phyloP scores from a whole-genome alignment of 1,140 invertebrate species.

The Prorops nasuta region DNA sequence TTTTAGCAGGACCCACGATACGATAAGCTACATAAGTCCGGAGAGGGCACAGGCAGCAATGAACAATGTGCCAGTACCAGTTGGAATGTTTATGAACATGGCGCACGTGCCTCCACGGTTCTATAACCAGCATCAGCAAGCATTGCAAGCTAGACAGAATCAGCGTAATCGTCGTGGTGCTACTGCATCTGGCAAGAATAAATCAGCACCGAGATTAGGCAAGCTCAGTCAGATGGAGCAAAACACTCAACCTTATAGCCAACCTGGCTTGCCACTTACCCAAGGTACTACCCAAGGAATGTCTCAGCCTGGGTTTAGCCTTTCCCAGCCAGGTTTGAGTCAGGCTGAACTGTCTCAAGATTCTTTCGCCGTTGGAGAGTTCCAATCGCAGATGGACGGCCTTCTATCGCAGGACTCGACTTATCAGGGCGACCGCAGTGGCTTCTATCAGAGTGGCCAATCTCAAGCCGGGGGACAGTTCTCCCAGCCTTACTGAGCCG shows the following conservation, averaged over 20 bases:
- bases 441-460: slow-evolving; percentile 66
- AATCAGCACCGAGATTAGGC: slow-evolving; percentile 36
- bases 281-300: slow-evolving; percentile 71
- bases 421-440: slow-evolving; percentile 78
- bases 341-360: slow-evolving; percentile 86
- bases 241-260: slow-evolving; percentile 64
- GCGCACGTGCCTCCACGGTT: slow-evolving; percentile 83
- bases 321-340: slow-evolving; percentile 67
- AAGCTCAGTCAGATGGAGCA: slow-evolving; percentile 53
- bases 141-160: slow-evolving; percentile 60
- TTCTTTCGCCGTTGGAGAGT: slow-evolving; percentile 80
- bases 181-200: slow-evolving; percentile 24
- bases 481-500: slow-evolving; percentile 63
- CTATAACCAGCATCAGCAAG: slow-evolving; percentile 80
- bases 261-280: slow-evolving; percentile 61
- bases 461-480: slow-evolving; percentile 61
- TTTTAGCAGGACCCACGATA: slow-evolving; percentile 76
- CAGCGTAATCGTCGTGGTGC: slow-evolving; percentile 43
- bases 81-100: slow-evolving; percentile 96
- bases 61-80: slow-evolving; percentile 81
- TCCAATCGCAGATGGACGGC: slow-evolving; percentile 92
- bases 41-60: slow-evolving; percentile 77
- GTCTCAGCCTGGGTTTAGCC: slow-evolving; percentile 68
- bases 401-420: slow-evolving; percentile 93
- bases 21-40: slow-evolving; percentile 89